Evolutionary conservation across 2,888 invertebrate species (phyloP).

Genomic region (Drosophila stalkeri): DNA sequence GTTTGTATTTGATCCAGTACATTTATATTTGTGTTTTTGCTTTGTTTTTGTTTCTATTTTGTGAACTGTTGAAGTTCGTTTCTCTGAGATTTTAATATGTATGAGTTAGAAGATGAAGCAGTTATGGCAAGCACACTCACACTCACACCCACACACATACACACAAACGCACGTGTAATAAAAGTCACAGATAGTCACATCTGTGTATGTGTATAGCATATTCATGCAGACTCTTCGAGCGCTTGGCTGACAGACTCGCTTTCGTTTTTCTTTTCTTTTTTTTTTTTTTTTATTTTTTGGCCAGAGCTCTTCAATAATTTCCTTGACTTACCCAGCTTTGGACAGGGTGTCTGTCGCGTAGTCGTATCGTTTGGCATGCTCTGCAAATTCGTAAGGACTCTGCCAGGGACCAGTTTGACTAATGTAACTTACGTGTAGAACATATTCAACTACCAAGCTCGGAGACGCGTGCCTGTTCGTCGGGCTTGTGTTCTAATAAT

Average conservation of each 20-base stretch:
- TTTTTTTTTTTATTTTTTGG: slow-evolving; percentile 24
- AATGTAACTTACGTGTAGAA: slow-evolving; percentile 74
- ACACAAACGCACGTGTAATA: neutral
- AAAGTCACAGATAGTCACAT: slow-evolving; percentile 43
- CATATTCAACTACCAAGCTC: slow-evolving; percentile 37
- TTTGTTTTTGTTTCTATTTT: slow-evolving; percentile 38
- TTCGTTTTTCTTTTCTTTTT: slow-evolving; percentile 18
- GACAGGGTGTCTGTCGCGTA: slow-evolving; percentile 18
- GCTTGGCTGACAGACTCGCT: slow-evolving; percentile 9
- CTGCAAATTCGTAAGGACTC: slow-evolving; percentile 48
- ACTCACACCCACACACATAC: slow-evolving; percentile 5
- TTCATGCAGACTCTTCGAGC: slow-evolving; percentile 56
- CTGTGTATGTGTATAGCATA: slow-evolving; percentile 66
- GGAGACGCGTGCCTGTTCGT: slow-evolving; percentile 15
- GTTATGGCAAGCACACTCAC: slow-evolving; percentile 57
- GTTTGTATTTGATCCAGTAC: slow-evolving; percentile 29
- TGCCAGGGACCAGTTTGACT: slow-evolving; percentile 62
- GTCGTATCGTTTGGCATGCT: slow-evolving; percentile 50
- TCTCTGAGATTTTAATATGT: slow-evolving; percentile 78
- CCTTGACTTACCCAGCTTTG: slow-evolving; percentile 29
- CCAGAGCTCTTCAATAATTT: slow-evolving; percentile 49
- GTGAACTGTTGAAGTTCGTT: slow-evolving; percentile 77
- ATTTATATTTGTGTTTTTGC: slow-evolving; percentile 38
- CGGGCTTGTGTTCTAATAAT: slow-evolving; percentile 53
- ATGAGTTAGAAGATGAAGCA: slow-evolving; percentile 75